These are phyloP conservation scores for Acipenser transmontanus DNA, from an alignment of 2,797 vertebrate genomes.

Conservation along the genomic window DNA sequence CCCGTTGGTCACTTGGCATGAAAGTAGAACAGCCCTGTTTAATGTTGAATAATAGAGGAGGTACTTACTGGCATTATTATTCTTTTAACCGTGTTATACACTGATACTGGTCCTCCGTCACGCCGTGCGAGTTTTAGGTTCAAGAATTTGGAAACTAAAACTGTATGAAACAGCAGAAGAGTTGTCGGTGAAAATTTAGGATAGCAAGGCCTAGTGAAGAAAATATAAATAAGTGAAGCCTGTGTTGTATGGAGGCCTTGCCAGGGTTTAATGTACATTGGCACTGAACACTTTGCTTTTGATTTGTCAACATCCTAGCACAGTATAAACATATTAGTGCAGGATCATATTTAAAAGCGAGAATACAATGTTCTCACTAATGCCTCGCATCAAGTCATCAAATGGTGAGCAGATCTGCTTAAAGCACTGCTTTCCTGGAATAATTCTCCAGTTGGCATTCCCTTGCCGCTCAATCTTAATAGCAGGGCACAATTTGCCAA, in stretches of 20 bases:
- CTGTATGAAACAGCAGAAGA: too few relatives aligned
- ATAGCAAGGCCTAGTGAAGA: background rate
- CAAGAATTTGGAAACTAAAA: too few relatives aligned
- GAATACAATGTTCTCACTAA: background rate
- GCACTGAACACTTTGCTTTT: background rate
- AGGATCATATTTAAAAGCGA: background rate
- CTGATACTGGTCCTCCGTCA: too few relatives aligned
- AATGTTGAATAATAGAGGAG: too few relatives aligned
- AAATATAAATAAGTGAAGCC: too few relatives aligned
- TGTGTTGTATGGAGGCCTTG: background rate
- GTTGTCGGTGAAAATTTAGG: too few relatives aligned
- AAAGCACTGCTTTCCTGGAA: background rate
- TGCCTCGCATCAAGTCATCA: background rate
- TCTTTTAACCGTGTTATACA: too few relatives aligned
- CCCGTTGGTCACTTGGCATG: too few relatives aligned
- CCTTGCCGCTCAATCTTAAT: background rate
- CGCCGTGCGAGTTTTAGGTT: too few relatives aligned
- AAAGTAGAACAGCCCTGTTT: too few relatives aligned
- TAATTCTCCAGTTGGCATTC: background rate
- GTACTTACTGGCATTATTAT: too few relatives aligned
- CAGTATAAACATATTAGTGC: conserved; percentile 1
- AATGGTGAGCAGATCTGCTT: background rate
- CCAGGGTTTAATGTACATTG: conserved; percentile 4
- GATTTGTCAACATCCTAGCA: conserved; percentile 8
- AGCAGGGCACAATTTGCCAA: too few relatives aligned